These are phyloP conservation scores for Petroica traversi DNA, from an alignment of 2,113 vertebrate species.

Conservation along the genomic window DNA sequence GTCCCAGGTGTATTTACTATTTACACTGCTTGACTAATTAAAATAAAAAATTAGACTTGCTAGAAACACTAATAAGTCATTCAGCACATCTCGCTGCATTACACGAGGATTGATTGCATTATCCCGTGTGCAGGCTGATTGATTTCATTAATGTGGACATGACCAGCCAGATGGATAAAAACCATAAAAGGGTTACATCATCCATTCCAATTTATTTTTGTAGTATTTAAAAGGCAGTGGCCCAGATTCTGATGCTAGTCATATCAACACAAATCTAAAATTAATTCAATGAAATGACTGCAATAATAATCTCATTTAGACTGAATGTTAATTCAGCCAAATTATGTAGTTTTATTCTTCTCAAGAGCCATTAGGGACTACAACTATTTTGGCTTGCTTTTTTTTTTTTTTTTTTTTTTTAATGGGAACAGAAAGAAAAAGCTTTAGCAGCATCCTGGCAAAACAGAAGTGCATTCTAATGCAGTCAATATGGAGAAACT, in stretches of 20 bases:
- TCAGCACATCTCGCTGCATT: background rate
- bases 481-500: background rate
- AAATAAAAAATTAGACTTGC: slow-evolving; percentile 12
- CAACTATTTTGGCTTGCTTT: background rate
- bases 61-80: background rate
- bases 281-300: slow-evolving; percentile 32
- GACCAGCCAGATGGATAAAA: slow-evolving; percentile 42
- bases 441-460: slow-evolving; percentile 14
- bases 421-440: background rate
- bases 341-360: slow-evolving; percentile 9
- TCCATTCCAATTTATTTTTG: background rate
- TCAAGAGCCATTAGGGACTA: background rate
- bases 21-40: slow-evolving; percentile 6
- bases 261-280: background rate
- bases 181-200: background rate
- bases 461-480: background rate
- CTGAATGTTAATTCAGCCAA: slow-evolving; percentile 1
- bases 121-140: slow-evolving; percentile 8
- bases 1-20: background rate
- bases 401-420: background rate
- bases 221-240: background rate
- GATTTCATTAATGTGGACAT: slow-evolving; percentile 48
- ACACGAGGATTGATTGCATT: slow-evolving; percentile 3
- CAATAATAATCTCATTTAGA: slow-evolving; percentile 35
- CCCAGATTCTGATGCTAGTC: slow-evolving; percentile 8